A percentile compares a stretch with the other conserved stretches of the same genome.
These are phyloP conservation scores for Phaethornis superciliosus DNA, from an alignment of 2,113 vertebrate species.

Conservation along the genomic window DNA sequence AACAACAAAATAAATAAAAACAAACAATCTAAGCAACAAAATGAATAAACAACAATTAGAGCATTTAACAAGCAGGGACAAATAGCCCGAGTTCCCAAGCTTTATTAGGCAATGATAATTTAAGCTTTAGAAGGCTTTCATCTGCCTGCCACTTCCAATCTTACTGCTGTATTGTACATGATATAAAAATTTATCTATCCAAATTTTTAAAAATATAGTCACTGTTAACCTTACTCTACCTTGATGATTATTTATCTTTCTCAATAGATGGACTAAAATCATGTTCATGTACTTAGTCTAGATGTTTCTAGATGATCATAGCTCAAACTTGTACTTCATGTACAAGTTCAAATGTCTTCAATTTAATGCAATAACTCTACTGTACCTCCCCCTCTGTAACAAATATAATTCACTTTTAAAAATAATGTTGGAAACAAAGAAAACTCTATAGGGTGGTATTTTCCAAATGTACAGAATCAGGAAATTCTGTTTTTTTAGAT, in stretches of 20 bases:
- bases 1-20: slow-evolving; percentile 49
- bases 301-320: background rate
- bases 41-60: slow-evolving; percentile 58
- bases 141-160: background rate
- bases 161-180: background rate
- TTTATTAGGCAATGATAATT: slow-evolving; percentile 18
- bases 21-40: slow-evolving; percentile 45
- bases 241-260: background rate
- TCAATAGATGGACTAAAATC: background rate
- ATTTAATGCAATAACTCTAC: background rate
- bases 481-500: background rate
- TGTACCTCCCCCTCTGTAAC: background rate
- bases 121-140: background rate
- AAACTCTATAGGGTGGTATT: background rate
- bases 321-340: background rate
- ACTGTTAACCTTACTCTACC: background rate
- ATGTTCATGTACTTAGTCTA: background rate
- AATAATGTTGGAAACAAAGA: background rate
- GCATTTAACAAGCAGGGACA: slow-evolving; percentile 30
- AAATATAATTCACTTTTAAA: fast-evolving
- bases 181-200: background rate
- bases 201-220: background rate
- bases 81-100: background rate
- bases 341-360: background rate
- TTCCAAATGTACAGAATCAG: background rate